Evolutionary conservation across 2,888 invertebrate genomes (phyloP), one percentile per base, ranked within the genome.

Genomic region (Netelia inedita): DNA sequence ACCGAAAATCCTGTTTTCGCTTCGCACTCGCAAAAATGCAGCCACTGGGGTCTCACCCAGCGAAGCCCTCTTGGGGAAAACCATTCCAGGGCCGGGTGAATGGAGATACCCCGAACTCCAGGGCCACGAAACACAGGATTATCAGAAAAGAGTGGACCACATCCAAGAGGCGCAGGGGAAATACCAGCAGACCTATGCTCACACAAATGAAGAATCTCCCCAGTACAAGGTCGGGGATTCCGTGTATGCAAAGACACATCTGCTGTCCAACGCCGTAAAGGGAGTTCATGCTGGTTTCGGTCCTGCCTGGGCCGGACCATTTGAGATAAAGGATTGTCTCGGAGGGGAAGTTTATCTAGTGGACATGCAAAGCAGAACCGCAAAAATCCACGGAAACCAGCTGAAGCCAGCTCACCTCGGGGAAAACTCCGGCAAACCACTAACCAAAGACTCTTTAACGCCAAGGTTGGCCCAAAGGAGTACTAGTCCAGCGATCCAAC

Each of bases 51-150:
- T 11, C 8, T n/a, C n/a, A n/a, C n/a, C n/a, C n/a, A n/a, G n/a
- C n/a, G n/a, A n/a, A n/a, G n/a, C n/a, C n/a, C n/a, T 46, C 73
- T 63, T 9, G 61, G 73, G 61, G 21, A n/a, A 1, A 73, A 50
- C 16, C 0, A 6, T 73, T 1, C 61, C 16, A 1, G 16, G 28
- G 3, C 63, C 73, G 0, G 73, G 73, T 5, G 73, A 73, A n/a
- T 73, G 73, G 63, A 63, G 23, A 11, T 28, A 43, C 3, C 28
- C 46, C 19, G 1, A 19, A 35, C 5, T 46, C 19, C 16, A 11
- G 50, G 6, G 9, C 50, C n/a, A 5, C n/a, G 50, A 50, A 6
- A 50, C 59, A 21, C 19, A 21, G 2, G 21, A 2, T 21, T 59
- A 21, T 6, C 59, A 59, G n/a, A n/a, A n/a, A n/a, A 59, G 59